A percentile compares a stretch with the other conserved stretches of the same genome.
phyloP scores from a whole-genome alignment of 37 sponge, comb jelly and placozoan species.

The Oopsacas minuta region DNA sequence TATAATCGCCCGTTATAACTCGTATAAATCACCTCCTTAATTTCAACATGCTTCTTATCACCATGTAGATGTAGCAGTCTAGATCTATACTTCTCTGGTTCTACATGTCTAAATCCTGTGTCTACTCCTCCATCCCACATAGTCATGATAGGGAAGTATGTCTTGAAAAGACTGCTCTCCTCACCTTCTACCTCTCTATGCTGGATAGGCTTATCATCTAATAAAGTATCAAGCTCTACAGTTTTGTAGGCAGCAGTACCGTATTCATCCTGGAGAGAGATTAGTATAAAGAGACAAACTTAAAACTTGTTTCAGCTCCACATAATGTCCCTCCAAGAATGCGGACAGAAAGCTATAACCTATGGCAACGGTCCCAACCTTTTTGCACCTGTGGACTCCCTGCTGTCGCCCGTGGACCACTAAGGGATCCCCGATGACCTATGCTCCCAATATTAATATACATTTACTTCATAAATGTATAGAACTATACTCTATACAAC shows the following conservation, averaged over 20 bases:
- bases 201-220: conserved; percentile 49
- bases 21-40: neutral
- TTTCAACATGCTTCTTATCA: conserved; percentile 25
- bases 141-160: conserved; percentile 27
- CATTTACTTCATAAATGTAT: neutral
- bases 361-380: no score
- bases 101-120: conserved; percentile 86
- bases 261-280: conserved; percentile 75
- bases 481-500: no score
- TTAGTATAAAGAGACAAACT: no score
- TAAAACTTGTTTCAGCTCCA: no score
- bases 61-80: conserved; percentile 88
- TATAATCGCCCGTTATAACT: no score
- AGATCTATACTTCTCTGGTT: conserved; percentile 73
- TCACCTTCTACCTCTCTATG: conserved; percentile 39
- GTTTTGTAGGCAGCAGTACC: conserved; percentile 99
- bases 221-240: conserved; percentile 93
- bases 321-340: no score
- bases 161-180: conserved; percentile 35
- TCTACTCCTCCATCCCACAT: conserved; percentile 45
- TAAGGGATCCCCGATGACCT: neutral
- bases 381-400: no score
- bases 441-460: neutral
- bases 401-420: no score
- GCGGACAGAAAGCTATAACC: no score